These are phyloP conservation scores for Netta rufina DNA, from an alignment of 2,797 vertebrate species.

Conservation along the genomic window DNA sequence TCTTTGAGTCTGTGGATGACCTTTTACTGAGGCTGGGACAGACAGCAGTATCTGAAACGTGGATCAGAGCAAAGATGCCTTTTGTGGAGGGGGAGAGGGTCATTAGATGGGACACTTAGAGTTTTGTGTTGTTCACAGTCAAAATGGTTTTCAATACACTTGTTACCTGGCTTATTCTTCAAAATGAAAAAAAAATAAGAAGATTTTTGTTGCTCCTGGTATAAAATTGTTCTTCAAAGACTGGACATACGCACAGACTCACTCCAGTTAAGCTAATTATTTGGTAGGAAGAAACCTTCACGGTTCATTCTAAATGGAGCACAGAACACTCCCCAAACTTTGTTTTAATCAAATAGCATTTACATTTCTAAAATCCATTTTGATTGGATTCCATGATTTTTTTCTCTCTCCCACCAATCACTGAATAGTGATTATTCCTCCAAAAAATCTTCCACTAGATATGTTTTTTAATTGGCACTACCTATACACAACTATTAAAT, in stretches of 20 bases:
- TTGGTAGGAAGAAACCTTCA: not conserved
- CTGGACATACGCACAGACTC: not conserved
- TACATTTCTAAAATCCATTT: not conserved
- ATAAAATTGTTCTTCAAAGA: not conserved
- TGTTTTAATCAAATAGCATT: not conserved
- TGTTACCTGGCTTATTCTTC: not conserved
- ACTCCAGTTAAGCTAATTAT: not conserved
- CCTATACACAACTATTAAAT: not conserved
- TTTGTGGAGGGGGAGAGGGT: fast-evolving
- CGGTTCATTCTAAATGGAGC: not conserved
- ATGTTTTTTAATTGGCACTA: not conserved
- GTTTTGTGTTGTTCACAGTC: not conserved
- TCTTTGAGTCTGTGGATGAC: not conserved
- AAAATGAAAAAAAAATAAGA: not conserved
- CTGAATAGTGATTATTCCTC: fast-evolving
- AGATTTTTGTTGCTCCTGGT: not conserved
- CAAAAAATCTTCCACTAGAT: not conserved
- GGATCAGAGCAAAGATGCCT: not conserved
- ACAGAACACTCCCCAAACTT: not conserved
- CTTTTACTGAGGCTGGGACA: not conserved
- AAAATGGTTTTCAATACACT: not conserved
- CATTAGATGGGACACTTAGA: not conserved
- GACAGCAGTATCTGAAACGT: fast-evolving
- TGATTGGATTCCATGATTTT: not conserved
- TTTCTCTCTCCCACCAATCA: not conserved